These are phyloP conservation scores for Sphyrna mokarran DNA, from an alignment of 2,113 vertebrate genomes.

Conservation along the genomic window DNA sequence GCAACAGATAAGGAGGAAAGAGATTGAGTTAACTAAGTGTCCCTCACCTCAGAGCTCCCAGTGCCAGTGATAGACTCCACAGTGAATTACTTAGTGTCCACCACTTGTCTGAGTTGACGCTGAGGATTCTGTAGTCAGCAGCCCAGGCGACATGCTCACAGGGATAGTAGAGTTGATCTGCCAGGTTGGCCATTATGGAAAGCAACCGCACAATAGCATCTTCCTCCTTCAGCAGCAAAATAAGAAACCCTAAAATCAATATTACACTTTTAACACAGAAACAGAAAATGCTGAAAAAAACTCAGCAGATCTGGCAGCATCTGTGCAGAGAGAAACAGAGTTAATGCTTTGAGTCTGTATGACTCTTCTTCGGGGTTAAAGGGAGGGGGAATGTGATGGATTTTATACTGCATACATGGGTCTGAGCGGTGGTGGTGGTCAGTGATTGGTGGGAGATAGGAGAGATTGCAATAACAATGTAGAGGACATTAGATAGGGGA, in stretches of 20 bases:
- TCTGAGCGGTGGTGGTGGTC: too few species aligned
- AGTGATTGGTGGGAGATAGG: too few species aligned
- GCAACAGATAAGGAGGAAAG: background rate
- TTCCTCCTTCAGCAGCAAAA: slow-evolving; percentile 59
- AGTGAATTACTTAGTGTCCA: slow-evolving; percentile 69
- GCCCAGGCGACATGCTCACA: slow-evolving; percentile 94
- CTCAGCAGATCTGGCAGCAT: too few species aligned
- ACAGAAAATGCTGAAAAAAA: too few species aligned
- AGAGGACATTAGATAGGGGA: too few species aligned
- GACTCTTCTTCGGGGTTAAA: too few species aligned
- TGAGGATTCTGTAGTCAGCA: slow-evolving; percentile 66
- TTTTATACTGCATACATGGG: too few species aligned
- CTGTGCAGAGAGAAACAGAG: too few species aligned
- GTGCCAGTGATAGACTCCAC: slow-evolving; percentile 75
- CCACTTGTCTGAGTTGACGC: slow-evolving; percentile 63
- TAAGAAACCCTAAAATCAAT: background rate
- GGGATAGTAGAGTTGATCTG: slow-evolving; percentile 91
- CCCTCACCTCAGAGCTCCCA: slow-evolving; percentile 71
- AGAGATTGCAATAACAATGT: too few species aligned
- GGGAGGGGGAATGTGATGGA: too few species aligned
- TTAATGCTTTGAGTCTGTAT: too few species aligned
- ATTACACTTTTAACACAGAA: too few species aligned
- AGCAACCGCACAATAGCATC: slow-evolving; percentile 66
- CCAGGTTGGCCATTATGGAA: slow-evolving; percentile 73
- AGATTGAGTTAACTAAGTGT: background rate